Conservation (phyloP, 2,888 invertebrate species). For the Plagiodera versicolora region DNA sequence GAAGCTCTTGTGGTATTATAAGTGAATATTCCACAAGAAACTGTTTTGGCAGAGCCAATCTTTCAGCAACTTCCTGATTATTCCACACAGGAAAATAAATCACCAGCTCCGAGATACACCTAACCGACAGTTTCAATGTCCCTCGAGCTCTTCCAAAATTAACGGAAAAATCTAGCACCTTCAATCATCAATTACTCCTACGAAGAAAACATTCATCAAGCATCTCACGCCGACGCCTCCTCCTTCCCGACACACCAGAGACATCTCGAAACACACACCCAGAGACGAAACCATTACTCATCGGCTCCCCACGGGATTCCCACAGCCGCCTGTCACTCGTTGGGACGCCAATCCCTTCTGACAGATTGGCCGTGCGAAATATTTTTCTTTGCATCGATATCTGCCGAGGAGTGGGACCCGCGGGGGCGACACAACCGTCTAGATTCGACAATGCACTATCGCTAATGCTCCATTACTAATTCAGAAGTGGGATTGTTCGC, state of each 20-base stretch:
- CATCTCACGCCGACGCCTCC: neutral
- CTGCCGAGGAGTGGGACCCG: conserved; percentile 34
- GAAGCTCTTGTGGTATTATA: too few species aligned
- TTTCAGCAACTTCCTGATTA: neutral
- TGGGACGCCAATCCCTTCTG: conserved; percentile 53
- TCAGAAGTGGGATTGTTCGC: conserved; percentile 25
- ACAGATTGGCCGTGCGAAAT: conserved; percentile 52
- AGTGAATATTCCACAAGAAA: too few species aligned
- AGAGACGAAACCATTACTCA: conserved; percentile 53
- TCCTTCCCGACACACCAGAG: neutral
- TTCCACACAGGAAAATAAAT: neutral
- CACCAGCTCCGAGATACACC: neutral
- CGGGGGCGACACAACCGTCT: conserved; percentile 22
- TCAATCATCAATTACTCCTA: neutral
- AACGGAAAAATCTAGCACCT: neutral
- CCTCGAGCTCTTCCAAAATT: neutral
- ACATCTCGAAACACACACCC: conserved; percentile 18
- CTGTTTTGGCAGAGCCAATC: too few species aligned
- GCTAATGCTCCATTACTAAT: conserved; percentile 44
- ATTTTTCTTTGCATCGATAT: conserved; percentile 48
- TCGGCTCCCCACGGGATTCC: conserved; percentile 47
- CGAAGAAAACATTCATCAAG: conserved; percentile 1
- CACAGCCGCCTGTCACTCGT: conserved; percentile 52
- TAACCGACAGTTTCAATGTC: neutral
- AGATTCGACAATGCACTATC: conserved; percentile 44